Evolutionary conservation across 2,888 invertebrate species (phyloP).

Genomic region (Isoperla grammatica): DNA sequence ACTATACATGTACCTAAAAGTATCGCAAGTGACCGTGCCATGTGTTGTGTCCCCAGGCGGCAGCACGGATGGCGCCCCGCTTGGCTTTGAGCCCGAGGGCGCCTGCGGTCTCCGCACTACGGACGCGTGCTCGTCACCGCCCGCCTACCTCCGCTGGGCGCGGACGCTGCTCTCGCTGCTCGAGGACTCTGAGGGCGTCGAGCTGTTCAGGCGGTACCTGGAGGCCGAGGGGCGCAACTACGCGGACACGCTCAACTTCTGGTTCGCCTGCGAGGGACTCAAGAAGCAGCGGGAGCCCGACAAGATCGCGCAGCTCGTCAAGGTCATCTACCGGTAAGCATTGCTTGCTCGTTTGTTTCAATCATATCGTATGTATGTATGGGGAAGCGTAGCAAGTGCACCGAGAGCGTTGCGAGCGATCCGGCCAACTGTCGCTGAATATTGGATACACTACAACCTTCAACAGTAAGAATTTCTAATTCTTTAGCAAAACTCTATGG

Average conservation of each 20-base stretch:
- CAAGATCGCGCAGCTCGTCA: slow-evolving; percentile 66
- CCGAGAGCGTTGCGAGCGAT: too few species aligned
- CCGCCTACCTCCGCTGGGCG: slow-evolving; percentile 85
- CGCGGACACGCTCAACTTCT: slow-evolving; percentile 81
- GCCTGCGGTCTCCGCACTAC: slow-evolving; percentile 42
- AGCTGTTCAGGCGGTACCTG: slow-evolving; percentile 75
- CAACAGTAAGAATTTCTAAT: too few species aligned
- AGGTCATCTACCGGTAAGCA: slow-evolving; percentile 66
- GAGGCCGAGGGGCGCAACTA: slow-evolving; percentile 71
- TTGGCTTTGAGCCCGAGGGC: slow-evolving; percentile 55
- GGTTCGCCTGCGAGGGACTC: slow-evolving; percentile 88
- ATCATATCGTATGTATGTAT: too few species aligned
- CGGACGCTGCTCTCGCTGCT: slow-evolving; percentile 75
- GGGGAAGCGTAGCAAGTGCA: too few species aligned
- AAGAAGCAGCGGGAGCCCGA: slow-evolving; percentile 73
- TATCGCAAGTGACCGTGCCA: too few species aligned
- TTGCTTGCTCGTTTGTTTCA: neutral
- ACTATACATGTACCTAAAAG: too few species aligned
- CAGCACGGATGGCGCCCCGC: slow-evolving; percentile 41
- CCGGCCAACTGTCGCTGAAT: too few species aligned
- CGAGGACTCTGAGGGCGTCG: slow-evolving; percentile 84
- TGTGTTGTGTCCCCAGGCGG: too few species aligned
- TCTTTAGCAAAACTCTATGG: too few species aligned
- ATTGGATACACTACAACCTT: too few species aligned
- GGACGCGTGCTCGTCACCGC: slow-evolving; percentile 45